Evolutionary conservation across 2,113 vertebrate genomes (phyloP).

Genomic region (Scalopus aquaticus): DNA sequence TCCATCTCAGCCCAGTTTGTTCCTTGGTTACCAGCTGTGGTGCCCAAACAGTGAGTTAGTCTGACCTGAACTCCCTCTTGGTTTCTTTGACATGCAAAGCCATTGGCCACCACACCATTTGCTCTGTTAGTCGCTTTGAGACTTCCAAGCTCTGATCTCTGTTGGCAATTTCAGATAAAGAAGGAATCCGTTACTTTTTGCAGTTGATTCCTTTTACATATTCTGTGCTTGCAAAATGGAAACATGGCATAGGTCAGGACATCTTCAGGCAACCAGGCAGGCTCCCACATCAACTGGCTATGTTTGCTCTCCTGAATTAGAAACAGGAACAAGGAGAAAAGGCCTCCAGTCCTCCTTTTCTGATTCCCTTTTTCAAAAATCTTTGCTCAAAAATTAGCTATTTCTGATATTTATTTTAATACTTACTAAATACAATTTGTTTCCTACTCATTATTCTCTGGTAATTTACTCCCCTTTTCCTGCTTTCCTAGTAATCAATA

Average conservation of each 20-base stretch:
- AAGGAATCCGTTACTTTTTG: not conserved
- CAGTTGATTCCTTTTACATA: not conserved
- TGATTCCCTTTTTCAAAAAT: not conserved
- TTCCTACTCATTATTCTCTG: constrained; percentile 25
- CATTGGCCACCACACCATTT: not conserved
- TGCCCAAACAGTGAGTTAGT: not conserved
- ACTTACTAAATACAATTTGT: not conserved
- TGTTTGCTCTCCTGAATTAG: not conserved
- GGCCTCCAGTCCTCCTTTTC: fast-evolving
- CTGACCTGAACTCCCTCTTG: not conserved
- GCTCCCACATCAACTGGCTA: not conserved
- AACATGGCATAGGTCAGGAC: not conserved
- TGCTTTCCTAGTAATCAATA: constrained; percentile 31
- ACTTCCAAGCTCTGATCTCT: not conserved
- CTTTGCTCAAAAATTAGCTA: not conserved
- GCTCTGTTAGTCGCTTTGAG: not conserved
- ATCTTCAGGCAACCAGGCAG: too few species aligned
- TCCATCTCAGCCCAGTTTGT: not conserved
- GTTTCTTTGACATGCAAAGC: constrained; percentile 12
- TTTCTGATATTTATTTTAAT: not conserved
- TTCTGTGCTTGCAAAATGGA: not conserved
- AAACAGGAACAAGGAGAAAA: not conserved
- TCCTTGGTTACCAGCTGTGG: not conserved
- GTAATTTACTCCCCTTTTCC: not conserved
- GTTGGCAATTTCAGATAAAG: not conserved